Base-by-base conservation (phyloP, 1,140 invertebrate species). In the Drosophila obscura region DNA sequence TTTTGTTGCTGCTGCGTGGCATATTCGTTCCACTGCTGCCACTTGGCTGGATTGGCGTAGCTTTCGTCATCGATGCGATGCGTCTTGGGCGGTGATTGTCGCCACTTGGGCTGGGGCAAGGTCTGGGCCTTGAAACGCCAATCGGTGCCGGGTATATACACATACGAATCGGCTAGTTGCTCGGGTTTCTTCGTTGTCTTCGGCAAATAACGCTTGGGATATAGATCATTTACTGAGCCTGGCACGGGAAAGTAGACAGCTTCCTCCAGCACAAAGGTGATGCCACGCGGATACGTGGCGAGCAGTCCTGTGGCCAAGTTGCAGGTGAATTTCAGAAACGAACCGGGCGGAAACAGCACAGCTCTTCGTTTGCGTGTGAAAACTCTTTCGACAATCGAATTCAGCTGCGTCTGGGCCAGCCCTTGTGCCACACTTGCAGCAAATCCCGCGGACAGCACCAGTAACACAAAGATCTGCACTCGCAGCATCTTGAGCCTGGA, bases 231-330 rank as follows among this genome's bases (percentile, higher is more conserved):
- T 2, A 81, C 16, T 0, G 44, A 66, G 4, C 82, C 73, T 0
- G 83, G 82, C 5, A 88, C 56, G 0, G 90, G 90, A 58, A 80
- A 91, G 19, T 91, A 91, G 3, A 82, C 55, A 9, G 90, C 90
- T 22, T 79, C 73, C 46, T 91, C 90, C 16, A 91, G 22, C 13
- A 53, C 71, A 13, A 91, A 91, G 4, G n/a, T 58, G 8, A 88
- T 67, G 2, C 90, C 90, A 9, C 62, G 80, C 0, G 90, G 90
- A 76, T 71, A 90, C 1, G 55, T 51, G 0, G 85, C 73, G 0
- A 91, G 9, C 39, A 91, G 22, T 8, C 64, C 77, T 1, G 85
- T 91, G 16, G 65, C 56, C 28, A 91, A 58, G 22, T 61, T 58
- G 8, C 59, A 52, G 2, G 90, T 91, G 26, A 91, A 91, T 35